Evolutionary conservation across 2,797 vertebrate genomes (phyloP).

Genomic region (Gymnopithys bicolor): DNA sequence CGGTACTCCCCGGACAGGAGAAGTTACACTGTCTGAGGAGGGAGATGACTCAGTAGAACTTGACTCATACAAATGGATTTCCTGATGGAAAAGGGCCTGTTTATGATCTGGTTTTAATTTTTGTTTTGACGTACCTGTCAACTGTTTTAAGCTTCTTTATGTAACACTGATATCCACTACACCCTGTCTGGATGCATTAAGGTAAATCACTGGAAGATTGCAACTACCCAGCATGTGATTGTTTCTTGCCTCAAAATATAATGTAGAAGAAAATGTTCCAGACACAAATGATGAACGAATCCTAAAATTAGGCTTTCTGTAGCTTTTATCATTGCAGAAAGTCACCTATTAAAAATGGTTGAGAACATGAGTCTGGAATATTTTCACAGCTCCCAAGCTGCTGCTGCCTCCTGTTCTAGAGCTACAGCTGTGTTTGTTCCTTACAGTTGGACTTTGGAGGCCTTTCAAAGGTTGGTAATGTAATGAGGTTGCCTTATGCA

Average conservation of each 20-base stretch:
- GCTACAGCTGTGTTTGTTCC: background rate
- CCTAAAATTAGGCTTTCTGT: slow-evolving; percentile 27
- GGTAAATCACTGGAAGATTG: background rate
- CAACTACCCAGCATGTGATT: background rate
- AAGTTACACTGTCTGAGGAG: fast-evolving
- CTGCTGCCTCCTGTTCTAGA: background rate
- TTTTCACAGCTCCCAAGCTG: background rate
- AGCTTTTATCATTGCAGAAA: slow-evolving; percentile 46
- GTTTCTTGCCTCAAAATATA: slow-evolving; percentile 1
- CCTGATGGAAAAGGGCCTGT: background rate
- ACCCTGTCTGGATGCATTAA: background rate
- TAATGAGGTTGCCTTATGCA: background rate
- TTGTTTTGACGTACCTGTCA: background rate
- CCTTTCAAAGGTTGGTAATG: background rate
- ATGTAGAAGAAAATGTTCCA: background rate
- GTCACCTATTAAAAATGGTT: background rate
- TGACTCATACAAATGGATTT: background rate
- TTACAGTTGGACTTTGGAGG: background rate
- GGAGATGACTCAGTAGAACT: background rate
- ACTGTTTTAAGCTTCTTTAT: background rate
- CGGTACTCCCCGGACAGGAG: background rate
- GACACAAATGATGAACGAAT: background rate
- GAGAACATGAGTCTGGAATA: background rate
- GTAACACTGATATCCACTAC: background rate
- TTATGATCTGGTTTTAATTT: background rate